These are phyloP conservation scores for Amphibalanus amphitrite DNA, from an alignment of 1,140 invertebrate species.

Conservation along the genomic window DNA sequence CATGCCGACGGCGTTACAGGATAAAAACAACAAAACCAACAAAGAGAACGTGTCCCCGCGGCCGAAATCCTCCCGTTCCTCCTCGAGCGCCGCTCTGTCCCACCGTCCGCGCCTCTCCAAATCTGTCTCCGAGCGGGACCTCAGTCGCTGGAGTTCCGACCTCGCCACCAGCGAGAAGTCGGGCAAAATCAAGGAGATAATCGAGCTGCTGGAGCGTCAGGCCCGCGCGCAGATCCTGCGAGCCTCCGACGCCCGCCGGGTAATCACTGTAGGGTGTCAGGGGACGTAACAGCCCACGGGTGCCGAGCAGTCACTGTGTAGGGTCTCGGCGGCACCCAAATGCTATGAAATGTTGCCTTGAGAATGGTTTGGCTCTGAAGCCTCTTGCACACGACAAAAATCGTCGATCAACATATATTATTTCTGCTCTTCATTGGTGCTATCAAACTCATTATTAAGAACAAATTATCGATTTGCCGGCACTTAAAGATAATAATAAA, in stretches of 20 bases:
- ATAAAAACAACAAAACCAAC: neutral
- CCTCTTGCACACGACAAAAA: too few species aligned
- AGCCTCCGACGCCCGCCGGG: neutral
- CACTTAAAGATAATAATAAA: too few species aligned
- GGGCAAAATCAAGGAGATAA: conserved; percentile 13
- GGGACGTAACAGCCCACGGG: too few species aligned
- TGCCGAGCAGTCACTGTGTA: too few species aligned
- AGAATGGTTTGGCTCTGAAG: too few species aligned
- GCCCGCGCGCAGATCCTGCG: neutral
- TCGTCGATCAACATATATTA: too few species aligned
- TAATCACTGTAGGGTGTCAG: neutral
- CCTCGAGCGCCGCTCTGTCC: neutral
- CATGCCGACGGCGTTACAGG: neutral
- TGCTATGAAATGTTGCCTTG: too few species aligned
- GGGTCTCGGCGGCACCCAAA: too few species aligned
- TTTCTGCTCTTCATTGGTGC: too few species aligned
- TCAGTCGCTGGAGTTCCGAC: neutral
- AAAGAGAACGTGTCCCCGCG: neutral
- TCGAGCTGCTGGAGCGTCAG: conserved; percentile 13
- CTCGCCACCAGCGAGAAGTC: conserved; percentile 15
- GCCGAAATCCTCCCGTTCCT: neutral
- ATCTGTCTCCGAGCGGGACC: neutral
- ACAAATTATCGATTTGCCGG: too few species aligned
- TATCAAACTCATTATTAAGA: too few species aligned
- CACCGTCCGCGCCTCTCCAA: neutral